These are phyloP conservation scores for Agrochola circellaris DNA, from an alignment of 2,888 invertebrate genomes.

Conservation along the genomic window DNA sequence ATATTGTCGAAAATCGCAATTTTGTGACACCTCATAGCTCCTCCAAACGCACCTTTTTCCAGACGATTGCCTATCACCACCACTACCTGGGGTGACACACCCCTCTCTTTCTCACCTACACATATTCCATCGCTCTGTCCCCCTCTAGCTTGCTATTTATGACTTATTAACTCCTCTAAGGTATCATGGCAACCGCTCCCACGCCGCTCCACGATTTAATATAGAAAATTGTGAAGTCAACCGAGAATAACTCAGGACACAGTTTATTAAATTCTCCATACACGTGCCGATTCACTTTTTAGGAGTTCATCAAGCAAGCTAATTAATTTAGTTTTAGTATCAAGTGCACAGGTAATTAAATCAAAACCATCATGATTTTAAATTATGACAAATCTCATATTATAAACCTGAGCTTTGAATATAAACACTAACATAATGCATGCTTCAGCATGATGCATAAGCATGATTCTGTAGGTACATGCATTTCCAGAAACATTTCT, in stretches of 20 bases:
- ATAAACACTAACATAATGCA: not conserved
- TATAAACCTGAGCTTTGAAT: not conserved
- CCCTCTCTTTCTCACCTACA: conserved; percentile 75
- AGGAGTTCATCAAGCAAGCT: conserved; percentile 45
- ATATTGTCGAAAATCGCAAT: conserved; percentile 78
- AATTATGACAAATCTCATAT: not conserved
- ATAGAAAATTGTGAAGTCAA: conserved; percentile 89
- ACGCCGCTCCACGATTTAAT: conserved; percentile 83
- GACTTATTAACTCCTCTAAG: conserved; percentile 90
- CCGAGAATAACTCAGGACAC: conserved; percentile 81
- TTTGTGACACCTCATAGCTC: conserved; percentile 83
- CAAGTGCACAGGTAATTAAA: conserved; percentile 5
- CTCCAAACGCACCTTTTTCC: conserved; percentile 88
- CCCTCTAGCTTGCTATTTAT: conserved; percentile 85
- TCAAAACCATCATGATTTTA: not conserved
- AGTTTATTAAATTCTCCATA: conserved; percentile 87
- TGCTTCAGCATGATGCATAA: too few relatives aligned
- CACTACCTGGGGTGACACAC: conserved; percentile 81
- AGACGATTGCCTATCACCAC: conserved; percentile 87
- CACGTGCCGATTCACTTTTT: conserved; percentile 66
- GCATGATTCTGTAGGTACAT: not conserved
- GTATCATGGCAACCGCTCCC: conserved; percentile 90
- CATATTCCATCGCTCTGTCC: conserved; percentile 71
- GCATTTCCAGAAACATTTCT: not conserved
- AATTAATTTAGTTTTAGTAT: conserved; percentile 22